Evolutionary conservation across 2,888 invertebrate species (phyloP).

Genomic region (Notodonta dromedarius): DNA sequence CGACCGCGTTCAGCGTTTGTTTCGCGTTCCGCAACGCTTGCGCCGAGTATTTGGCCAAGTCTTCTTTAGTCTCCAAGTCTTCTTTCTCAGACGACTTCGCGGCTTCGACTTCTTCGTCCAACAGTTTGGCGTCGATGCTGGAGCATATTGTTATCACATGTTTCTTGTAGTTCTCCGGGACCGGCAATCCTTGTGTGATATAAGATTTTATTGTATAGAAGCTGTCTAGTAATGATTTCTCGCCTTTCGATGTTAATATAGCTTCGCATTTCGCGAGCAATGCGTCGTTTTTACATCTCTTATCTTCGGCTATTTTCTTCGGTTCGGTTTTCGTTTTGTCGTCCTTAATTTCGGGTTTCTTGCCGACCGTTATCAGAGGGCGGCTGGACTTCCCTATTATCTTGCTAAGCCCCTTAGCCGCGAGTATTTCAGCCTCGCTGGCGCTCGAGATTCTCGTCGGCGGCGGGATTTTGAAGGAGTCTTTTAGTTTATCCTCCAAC

Average conservation of each 20-base stretch:
- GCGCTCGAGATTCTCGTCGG: conserved; percentile 48
- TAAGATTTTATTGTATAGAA: conserved; percentile 74
- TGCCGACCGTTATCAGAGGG: conserved; percentile 36
- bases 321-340: conserved; percentile 26
- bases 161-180: conserved; percentile 72
- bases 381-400: conserved; percentile 70
- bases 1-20: conserved; percentile 70
- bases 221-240: conserved; percentile 67
- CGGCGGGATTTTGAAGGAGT: conserved; percentile 54
- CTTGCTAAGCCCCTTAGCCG: conserved; percentile 75
- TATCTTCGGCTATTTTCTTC: conserved; percentile 41
- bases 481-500: conserved; percentile 62
- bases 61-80: conserved; percentile 42
- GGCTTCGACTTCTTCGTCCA: conserved; percentile 67
- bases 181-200: conserved; percentile 68
- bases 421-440: conserved; percentile 76
- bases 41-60: conserved; percentile 72
- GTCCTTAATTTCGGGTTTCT: conserved; percentile 50
- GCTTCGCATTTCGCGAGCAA: conserved; percentile 72
- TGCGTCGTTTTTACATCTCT: conserved; percentile 59
- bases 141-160: conserved; percentile 74
- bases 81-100: conserved; percentile 47
- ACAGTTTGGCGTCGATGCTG: conserved; percentile 65
- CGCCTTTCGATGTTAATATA: conserved; percentile 68
- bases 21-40: conserved; percentile 72